Conservation (phyloP, 2,797 vertebrate genomes). For the Pseudopleuronectes americanus region DNA sequence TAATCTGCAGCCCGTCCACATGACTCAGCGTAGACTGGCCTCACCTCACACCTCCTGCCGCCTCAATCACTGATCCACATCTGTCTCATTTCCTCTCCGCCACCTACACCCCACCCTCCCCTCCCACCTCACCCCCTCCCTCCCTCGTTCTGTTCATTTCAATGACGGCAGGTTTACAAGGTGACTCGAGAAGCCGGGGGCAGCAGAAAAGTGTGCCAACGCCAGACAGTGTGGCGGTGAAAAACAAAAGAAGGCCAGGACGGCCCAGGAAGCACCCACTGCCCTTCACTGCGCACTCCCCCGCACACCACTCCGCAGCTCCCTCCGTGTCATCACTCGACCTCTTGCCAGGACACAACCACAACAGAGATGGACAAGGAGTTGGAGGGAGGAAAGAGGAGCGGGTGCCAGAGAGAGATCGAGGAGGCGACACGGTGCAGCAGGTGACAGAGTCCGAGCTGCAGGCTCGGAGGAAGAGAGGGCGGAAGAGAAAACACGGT, state of each 20-base stretch:
- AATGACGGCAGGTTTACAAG: slow-evolving; percentile 74
- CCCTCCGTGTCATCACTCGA: slow-evolving; percentile 52
- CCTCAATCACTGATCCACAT: slow-evolving; percentile 78
- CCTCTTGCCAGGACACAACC: slow-evolving; percentile 57
- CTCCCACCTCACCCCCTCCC: slow-evolving; percentile 12
- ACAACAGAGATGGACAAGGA: slow-evolving; percentile 61
- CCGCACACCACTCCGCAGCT: slow-evolving; percentile 67
- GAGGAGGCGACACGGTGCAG: slow-evolving; percentile 59
- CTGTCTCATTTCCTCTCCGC: slow-evolving; percentile 77
- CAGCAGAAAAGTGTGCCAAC: slow-evolving; percentile 77
- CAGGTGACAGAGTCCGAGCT: slow-evolving; percentile 89
- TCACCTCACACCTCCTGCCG: slow-evolving; percentile 79
- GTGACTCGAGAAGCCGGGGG: slow-evolving; percentile 74
- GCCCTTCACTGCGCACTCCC: slow-evolving; percentile 71
- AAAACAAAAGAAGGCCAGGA: slow-evolving; percentile 91
- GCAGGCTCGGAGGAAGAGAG: slow-evolving; percentile 87
- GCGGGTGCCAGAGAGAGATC: slow-evolving; percentile 47
- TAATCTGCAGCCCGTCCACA: slow-evolving; percentile 74
- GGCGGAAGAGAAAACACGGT: slow-evolving; percentile 87
- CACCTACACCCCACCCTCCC: slow-evolving; percentile 37
- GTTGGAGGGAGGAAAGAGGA: slow-evolving; percentile 59
- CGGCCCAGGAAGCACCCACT: slow-evolving; percentile 89
- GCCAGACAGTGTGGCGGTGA: slow-evolving; percentile 83
- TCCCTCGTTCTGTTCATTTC: slow-evolving; percentile 40
- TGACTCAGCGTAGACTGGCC: slow-evolving; percentile 78